These are phyloP conservation scores for Corynorhinus townsendii DNA, from an alignment of 2,113 vertebrate genomes.

Conservation along the genomic window DNA sequence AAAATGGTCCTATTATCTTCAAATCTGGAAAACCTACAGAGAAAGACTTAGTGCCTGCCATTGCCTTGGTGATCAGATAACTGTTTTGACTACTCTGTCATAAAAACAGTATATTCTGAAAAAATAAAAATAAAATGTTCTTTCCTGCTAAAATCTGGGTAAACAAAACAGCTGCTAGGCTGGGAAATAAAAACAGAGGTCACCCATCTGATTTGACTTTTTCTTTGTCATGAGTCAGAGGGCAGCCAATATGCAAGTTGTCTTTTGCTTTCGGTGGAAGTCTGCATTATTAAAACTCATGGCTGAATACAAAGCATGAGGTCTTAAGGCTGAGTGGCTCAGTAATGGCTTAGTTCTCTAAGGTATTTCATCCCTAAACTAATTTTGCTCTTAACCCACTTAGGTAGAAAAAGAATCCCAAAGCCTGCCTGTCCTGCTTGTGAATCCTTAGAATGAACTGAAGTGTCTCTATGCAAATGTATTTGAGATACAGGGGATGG, in stretches of 20 bases:
- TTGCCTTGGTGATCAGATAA: constrained; percentile 58
- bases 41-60: constrained; percentile 47
- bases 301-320: not conserved
- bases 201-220: not conserved
- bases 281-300: not conserved
- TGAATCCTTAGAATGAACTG: not conserved
- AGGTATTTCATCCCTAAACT: not conserved
- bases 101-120: constrained; percentile 55
- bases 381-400: not conserved
- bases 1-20: constrained; percentile 69
- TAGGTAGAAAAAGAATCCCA: not conserved
- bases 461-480: not conserved
- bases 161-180: constrained; percentile 37
- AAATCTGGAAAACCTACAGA: constrained; percentile 21
- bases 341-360: not conserved
- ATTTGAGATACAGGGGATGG: not conserved
- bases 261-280: not conserved
- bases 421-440: not conserved
- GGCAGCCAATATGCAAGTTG: not conserved
- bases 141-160: not conserved
- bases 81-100: constrained; percentile 73
- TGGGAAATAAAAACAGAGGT: constrained; percentile 3
- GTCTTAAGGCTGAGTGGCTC: not conserved
- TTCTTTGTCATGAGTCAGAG: not conserved
- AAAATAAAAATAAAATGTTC: not conserved